Evolutionary conservation across 2,113 vertebrate species (phyloP).

Genomic region (Cavia aperea): DNA sequence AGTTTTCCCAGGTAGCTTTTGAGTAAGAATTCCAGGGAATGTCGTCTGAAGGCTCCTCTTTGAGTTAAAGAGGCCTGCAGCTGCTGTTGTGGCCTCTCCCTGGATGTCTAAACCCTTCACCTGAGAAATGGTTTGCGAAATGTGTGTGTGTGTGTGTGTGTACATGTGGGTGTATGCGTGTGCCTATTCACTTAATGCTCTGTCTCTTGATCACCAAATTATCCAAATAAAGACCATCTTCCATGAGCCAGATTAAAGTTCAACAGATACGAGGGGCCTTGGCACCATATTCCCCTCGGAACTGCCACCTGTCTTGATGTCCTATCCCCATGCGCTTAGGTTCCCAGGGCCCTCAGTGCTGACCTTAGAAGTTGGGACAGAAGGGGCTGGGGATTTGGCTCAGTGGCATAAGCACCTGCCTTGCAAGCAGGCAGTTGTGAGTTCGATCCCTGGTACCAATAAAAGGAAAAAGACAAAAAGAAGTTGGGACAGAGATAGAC

Average conservation of each 20-base stretch:
- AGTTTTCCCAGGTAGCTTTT: not conserved
- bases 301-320: not conserved
- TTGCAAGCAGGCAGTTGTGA: too few species aligned
- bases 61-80: not conserved
- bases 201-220: conserved; percentile 40
- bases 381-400: not conserved
- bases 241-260: conserved; percentile 13
- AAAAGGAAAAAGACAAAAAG: too few species aligned
- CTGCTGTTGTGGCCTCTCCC: not conserved
- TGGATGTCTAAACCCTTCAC: not conserved
- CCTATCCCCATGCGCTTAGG: not conserved
- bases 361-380: not conserved
- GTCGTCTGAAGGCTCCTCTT: not conserved
- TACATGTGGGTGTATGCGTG: not conserved
- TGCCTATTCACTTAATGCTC: not conserved
- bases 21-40: conserved; percentile 20
- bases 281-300: not conserved
- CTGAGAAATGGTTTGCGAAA: conserved; percentile 28
- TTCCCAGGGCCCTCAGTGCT: not conserved
- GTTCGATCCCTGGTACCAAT: too few species aligned
- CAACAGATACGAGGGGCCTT: not conserved
- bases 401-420: too few species aligned
- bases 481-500: not conserved
- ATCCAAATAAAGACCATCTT: conserved; percentile 62
- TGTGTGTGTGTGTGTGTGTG: not conserved